These are phyloP conservation scores for Empis stercorea DNA, from an alignment of 2,888 invertebrate genomes.

Conservation along the genomic window DNA sequence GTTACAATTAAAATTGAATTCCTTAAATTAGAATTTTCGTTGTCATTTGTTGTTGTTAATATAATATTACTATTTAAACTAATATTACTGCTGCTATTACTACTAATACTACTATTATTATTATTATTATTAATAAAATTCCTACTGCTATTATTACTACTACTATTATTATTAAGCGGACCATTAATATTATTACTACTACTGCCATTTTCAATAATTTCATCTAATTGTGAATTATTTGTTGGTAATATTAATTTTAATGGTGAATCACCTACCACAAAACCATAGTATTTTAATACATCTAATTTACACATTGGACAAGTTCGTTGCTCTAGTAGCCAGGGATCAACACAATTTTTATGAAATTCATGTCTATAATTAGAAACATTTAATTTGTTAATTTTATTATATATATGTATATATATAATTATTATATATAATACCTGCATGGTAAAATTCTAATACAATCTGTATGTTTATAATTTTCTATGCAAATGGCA, in stretches of 20 bases:
- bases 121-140: conserved; percentile 22
- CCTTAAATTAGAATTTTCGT: background rate
- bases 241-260: conserved; percentile 2
- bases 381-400: conserved; percentile 1
- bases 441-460: conserved; percentile 86
- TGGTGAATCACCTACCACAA: conserved; percentile 53
- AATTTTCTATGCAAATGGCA: conserved; percentile 90
- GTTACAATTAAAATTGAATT: background rate
- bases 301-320: conserved; percentile 98
- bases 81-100: conserved; percentile 13
- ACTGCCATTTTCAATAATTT: background rate
- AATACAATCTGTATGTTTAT: conserved; percentile 74
- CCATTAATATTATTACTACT: background rate
- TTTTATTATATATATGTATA: background rate
- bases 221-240: background rate
- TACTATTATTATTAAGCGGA: background rate
- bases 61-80: conserved; percentile 4
- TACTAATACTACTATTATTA: conserved; percentile 12
- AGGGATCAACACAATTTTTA: conserved; percentile 91
- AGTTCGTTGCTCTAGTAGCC: conserved; percentile 87
- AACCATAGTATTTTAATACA: conserved; percentile 79
- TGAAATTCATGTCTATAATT: conserved; percentile 81
- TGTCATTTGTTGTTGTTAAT: background rate
- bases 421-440: conserved; percentile 19
- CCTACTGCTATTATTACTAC: conserved; percentile 12